These are phyloP conservation scores for Acleris sparsana DNA, from an alignment of 2,888 invertebrate species.

Conservation along the genomic window DNA sequence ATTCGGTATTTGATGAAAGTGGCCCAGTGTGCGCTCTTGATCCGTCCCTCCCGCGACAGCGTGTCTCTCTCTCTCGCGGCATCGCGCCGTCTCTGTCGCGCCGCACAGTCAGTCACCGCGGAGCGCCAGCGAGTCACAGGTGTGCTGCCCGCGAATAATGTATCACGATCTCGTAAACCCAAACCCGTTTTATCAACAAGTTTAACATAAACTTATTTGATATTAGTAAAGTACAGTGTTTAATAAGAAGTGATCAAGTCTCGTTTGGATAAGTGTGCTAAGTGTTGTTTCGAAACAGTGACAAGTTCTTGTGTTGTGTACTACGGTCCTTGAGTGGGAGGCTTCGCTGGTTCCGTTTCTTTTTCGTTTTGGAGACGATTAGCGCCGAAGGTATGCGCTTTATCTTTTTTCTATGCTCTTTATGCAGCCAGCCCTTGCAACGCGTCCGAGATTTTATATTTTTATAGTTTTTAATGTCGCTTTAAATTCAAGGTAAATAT, in stretches of 20 bases:
- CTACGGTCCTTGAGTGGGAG: slow-evolving; percentile 75
- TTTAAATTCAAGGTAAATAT: too few species aligned
- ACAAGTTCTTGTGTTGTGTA: slow-evolving; percentile 72
- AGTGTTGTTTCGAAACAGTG: slow-evolving; percentile 72
- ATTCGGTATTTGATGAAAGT: slow-evolving; percentile 45
- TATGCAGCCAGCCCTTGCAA: neutral
- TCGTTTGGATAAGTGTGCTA: slow-evolving; percentile 23
- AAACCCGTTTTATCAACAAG: slow-evolving; percentile 57
- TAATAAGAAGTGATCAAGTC: slow-evolving; percentile 14
- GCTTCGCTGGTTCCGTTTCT: slow-evolving; percentile 65
- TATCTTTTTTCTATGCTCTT: slow-evolving; percentile 29
- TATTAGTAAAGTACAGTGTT: slow-evolving; percentile 20
- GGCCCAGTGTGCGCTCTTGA: slow-evolving; percentile 70
- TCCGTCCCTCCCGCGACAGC: slow-evolving; percentile 73
- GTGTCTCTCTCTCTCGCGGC: slow-evolving; percentile 66
- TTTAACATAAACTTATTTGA: slow-evolving; percentile 36
- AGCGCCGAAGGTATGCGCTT: slow-evolving; percentile 63
- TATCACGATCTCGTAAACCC: slow-evolving; percentile 64
- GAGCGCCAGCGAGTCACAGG: slow-evolving; percentile 67
- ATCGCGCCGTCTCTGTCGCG: slow-evolving; percentile 69
- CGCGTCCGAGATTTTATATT: neutral
- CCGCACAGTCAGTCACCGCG: slow-evolving; percentile 73
- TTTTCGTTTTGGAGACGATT: slow-evolving; percentile 58
- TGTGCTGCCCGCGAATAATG: slow-evolving; percentile 55
- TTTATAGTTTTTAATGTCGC: neutral